A percentile compares a stretch with the other conserved stretches of the same genome.
These are phyloP conservation scores for Chaenocephalus aceratus DNA, from an alignment of 2,113 vertebrate genomes.

Conservation along the genomic window DNA sequence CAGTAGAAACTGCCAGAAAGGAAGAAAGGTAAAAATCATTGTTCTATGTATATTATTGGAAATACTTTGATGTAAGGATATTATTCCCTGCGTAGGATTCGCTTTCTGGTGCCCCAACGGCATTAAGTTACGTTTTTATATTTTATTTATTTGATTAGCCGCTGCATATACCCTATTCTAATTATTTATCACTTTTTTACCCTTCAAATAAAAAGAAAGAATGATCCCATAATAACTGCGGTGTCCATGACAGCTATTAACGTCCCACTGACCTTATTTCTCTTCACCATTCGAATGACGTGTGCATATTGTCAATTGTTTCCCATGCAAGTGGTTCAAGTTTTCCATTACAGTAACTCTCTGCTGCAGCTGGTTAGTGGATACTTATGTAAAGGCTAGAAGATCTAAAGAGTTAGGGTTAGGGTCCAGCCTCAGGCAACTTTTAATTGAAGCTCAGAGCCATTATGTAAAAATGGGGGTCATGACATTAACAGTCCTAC, in stretches of 20 bases:
- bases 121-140: no score
- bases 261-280: not conserved
- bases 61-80: no score
- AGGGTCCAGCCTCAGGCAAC: slow-evolving; percentile 18
- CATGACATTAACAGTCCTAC: not conserved
- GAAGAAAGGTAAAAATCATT: no score
- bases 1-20: no score
- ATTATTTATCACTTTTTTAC: not conserved
- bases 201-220: not conserved
- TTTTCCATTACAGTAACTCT: slow-evolving; percentile 46
- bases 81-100: no score
- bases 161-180: not conserved
- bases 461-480: slow-evolving; percentile 30
- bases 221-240: not conserved
- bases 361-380: not conserved
- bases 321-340: not conserved
- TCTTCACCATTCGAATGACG: not conserved
- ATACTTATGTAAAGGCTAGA: slow-evolving; percentile 41
- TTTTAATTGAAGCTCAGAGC: slow-evolving; percentile 14
- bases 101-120: no score
- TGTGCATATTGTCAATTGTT: not conserved
- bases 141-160: no score
- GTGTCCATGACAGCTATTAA: not conserved
- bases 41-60: no score
- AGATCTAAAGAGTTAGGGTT: slow-evolving; percentile 1